These are phyloP conservation scores for human (Homo sapiens) DNA, from an alignment of 2,113 vertebrate species.

Conservation along the genomic window GRCh38 chr1:79800001-79800500, in stretches of 20 bases:
- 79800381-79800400: neutral
- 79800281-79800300: neutral
- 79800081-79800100: neutral
- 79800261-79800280: neutral
- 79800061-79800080: neutral
- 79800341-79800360: neutral
- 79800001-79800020: neutral
- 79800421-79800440: neutral
- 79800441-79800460: neutral
- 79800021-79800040: neutral
- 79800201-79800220: neutral
- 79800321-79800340: neutral
- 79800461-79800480: neutral
- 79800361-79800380: neutral
- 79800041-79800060: too few species aligned
- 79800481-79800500: neutral
- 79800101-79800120: neutral
- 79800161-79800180: neutral
- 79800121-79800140: fast-evolving
- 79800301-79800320: neutral
- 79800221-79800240: neutral
- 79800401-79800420: neutral
- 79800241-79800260: neutral
- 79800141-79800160: neutral
- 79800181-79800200: neutral